Evolutionary conservation across 2,797 vertebrate species (phyloP).

Genomic region (Lepilemur septentrionalis): DNA sequence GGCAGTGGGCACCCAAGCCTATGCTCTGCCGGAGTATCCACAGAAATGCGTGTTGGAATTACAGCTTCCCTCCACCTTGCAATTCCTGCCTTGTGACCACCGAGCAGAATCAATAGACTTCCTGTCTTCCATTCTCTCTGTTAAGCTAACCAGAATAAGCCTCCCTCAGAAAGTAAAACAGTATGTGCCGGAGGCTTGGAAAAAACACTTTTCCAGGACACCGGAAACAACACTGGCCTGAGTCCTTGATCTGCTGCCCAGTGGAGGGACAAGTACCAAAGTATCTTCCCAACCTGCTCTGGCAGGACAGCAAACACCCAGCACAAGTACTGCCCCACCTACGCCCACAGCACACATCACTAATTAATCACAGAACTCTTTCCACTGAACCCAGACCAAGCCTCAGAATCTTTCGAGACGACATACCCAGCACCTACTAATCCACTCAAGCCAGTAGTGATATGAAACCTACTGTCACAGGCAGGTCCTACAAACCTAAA

Average conservation of each 20-base stretch:
- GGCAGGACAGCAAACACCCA: neutral
- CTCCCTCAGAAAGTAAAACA: constrained; percentile 21
- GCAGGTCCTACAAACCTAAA: neutral
- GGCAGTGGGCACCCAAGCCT: neutral
- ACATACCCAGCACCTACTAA: neutral
- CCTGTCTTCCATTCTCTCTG: constrained; percentile 47
- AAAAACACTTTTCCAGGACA: constrained; percentile 55
- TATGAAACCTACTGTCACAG: neutral
- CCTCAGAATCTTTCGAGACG: neutral
- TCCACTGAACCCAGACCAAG: neutral
- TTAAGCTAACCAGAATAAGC: constrained; percentile 35
- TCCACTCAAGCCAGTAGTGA: neutral
- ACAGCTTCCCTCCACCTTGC: neutral
- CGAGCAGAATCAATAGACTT: constrained; percentile 25
- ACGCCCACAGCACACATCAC: neutral
- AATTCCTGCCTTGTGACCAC: constrained; percentile 38
- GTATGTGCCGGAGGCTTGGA: constrained; percentile 34
- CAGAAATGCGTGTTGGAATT: neutral
- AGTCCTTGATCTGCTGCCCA: constrained; percentile 61
- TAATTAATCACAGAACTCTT: constrained; percentile 50
- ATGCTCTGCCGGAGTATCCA: neutral
- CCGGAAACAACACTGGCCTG: constrained; percentile 34
- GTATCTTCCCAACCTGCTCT: constrained; percentile 24
- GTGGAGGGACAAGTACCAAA: neutral
- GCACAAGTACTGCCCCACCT: neutral